These are phyloP conservation scores for Rhabdomys pumilio DNA, from an alignment of 2,797 vertebrate species.

Conservation along the genomic window DNA sequence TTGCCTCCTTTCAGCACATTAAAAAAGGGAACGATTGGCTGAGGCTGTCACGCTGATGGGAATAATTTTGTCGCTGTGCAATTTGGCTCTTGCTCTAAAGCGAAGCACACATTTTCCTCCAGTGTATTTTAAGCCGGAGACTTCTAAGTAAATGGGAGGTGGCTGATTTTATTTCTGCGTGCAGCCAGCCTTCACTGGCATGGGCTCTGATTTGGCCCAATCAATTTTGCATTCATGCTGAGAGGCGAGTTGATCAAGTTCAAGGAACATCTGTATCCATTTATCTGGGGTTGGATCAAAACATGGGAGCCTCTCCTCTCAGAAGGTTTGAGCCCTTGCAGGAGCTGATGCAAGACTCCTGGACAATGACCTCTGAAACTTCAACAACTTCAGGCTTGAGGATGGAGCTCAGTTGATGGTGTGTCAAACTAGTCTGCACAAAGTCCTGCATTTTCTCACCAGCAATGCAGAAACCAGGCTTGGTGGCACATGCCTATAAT, in stretches of 20 bases:
- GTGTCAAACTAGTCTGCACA: too few species aligned
- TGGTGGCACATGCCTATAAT: neutral
- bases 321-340: neutral
- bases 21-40: conserved; percentile 75
- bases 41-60: conserved; percentile 71
- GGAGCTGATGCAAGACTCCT: neutral
- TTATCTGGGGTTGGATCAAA: conserved; percentile 70
- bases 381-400: neutral
- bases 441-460: neutral
- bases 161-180: conserved; percentile 80
- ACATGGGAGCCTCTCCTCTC: neutral
- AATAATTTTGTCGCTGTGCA: conserved; percentile 81
- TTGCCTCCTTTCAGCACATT: conserved; percentile 78
- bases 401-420: neutral
- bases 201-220: conserved; percentile 79
- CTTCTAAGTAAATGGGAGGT: conserved; percentile 83
- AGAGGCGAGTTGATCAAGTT: conserved; percentile 79
- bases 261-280: conserved; percentile 80
- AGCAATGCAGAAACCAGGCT: neutral
- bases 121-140: conserved; percentile 73
- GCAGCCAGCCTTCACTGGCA: conserved; percentile 79
- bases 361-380: conserved; percentile 39
- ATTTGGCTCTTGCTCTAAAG: conserved; percentile 81
- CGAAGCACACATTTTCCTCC: conserved; percentile 66
- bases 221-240: conserved; percentile 83